phyloP scores from a whole-genome alignment of 2,888 invertebrate species.

The Thyatira batis region DNA sequence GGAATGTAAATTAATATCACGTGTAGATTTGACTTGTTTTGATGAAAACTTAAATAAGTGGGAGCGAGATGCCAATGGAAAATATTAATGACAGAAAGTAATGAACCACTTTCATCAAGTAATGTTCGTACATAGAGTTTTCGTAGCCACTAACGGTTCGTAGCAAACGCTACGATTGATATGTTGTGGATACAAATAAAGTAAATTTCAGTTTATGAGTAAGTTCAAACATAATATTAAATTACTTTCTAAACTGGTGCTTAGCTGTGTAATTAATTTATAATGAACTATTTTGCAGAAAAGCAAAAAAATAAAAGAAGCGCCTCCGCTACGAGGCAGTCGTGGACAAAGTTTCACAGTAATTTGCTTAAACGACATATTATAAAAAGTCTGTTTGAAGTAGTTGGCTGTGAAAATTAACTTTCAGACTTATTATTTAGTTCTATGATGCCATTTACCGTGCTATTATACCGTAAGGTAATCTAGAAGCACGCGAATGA shows the following conservation, averaged over 20 bases:
- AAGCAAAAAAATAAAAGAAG: background rate
- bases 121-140: background rate
- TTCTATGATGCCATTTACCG: background rate
- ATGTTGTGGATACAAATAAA: no score
- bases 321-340: conserved; percentile 8
- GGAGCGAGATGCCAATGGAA: conserved; percentile 13
- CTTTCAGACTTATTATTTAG: conserved; percentile 26
- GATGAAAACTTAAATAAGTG: conserved; percentile 40
- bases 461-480: background rate
- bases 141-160: background rate
- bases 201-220: no score
- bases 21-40: conserved; percentile 36
- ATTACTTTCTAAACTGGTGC: no score
- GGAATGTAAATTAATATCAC: conserved; percentile 46
- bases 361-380: conserved; percentile 40
- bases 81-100: conserved; percentile 7
- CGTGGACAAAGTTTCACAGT: conserved; percentile 36
- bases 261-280: background rate
- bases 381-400: conserved; percentile 33
- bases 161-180: background rate
- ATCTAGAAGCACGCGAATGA: no score
- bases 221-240: no score
- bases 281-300: background rate
- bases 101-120: background rate
- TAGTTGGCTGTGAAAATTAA: conserved; percentile 26